Evolutionary conservation across 2,797 vertebrate species (phyloP), one percentile per base, ranked within the genome.

Genomic region (Ceryle rudis): DNA sequence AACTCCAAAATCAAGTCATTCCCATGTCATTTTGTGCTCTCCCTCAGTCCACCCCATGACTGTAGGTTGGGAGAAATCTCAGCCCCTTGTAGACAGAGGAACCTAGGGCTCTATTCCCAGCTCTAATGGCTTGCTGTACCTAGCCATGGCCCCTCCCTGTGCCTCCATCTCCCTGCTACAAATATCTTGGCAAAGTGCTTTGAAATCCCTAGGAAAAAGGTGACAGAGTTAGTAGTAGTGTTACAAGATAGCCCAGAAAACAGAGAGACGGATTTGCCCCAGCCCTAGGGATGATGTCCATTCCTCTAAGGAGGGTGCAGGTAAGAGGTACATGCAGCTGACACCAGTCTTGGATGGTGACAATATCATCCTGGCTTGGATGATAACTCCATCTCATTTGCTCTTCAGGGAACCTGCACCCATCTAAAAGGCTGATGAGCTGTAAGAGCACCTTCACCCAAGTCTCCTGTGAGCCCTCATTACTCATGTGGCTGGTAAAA

Each of bases 121-220:
- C 86, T 94, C 94, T 91, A 89, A 5, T 52, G 94, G 95, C 94
- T 96, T 96, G 95, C 95, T 96, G 94, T 96, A 95, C 95, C 89
- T 83, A 96, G 92, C 95, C 94, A 95, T 37, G 75, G 78, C 90
- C 96, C 90, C 52, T 95, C 77, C 86, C 77, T 89, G 77, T 84
- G 90, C 90, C 95, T 81, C 94, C 83, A 94, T 73, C 93, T 93
- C 82, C 86, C 91, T 86, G 64, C 49, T 64, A 60, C 66, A 90
- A 94, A 3, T 29, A 82, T 49, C 90, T 71, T 90, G 81, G 93
- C 95, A 97, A 96, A 97, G 96, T 96, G 96, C 94, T 97, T 97
- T 42, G 74, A 95, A 93, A 96, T 94, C 88, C 86, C 88, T 54
- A 90, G 81, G 88, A 96, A 91, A 83, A 96, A 89, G 74, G 67